Base-by-base conservation (phyloP, 2,888 invertebrate genomes). In the Tipula confusa region DNA sequence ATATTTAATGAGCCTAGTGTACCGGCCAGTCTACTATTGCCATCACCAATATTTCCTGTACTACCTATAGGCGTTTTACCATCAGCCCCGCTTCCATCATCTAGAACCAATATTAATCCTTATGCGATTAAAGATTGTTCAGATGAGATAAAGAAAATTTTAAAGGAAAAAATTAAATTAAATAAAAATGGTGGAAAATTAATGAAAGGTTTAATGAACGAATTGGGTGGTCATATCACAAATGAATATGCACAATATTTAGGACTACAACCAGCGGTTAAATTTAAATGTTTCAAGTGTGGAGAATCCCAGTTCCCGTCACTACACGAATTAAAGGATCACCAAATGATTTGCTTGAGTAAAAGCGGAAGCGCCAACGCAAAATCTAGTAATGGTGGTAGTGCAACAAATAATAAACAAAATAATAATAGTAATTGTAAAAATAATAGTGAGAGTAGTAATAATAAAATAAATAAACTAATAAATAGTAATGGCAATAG, bases 221-320 rank as follows among this genome's bases (percentile, higher is more conserved):
- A 31, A 80, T 29, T 33, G 33, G 82, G 33, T 15, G 82, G 82
- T 11, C 31, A 82, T 1, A 33, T 82, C 64, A 84, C 83, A 79
- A 84, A 84, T 82, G 94, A 94, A 87, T 94, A 94, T 90, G 93
- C 93, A 82, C 94, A 94, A 87, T 94, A 93, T 88, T 89, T 94
- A 86, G 94, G 94, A 13, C 88, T 94, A 84, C 94, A 94, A 87
- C 93, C 93, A 5, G 92, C 93, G 88, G 92, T 94, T 82, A 93
- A 93, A 88, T 93, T 93, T 87, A 94, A 93, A 87, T 95, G 95
- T 88, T 91, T 93, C 79, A 94, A 94, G 88, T 95, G 95, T 89
- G 92, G 92, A 87, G 91, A 91, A 48, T 92, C 93, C 86, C 93
- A 93, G 84, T 94, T 94, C 88, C 92, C 93, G 86, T 92, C 93